These are phyloP conservation scores for Aporophyla lueneburgensis DNA, from an alignment of 2,888 invertebrate genomes.

Conservation along the genomic window DNA sequence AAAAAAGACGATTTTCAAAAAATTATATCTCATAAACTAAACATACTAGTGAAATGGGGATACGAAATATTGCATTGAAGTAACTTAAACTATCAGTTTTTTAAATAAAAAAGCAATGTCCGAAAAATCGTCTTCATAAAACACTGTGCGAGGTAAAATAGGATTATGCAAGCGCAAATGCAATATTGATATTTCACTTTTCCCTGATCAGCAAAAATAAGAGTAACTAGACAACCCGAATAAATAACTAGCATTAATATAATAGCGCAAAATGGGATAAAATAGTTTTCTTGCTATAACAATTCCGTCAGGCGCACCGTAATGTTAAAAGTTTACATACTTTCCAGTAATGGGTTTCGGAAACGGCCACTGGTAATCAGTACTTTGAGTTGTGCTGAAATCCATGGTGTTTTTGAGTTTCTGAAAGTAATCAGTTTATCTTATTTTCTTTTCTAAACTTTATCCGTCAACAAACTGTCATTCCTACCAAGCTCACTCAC, in stretches of 20 bases:
- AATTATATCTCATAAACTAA: too few species aligned
- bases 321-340: constrained; percentile 75
- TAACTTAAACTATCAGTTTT: too few species aligned
- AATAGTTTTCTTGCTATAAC: constrained; percentile 31
- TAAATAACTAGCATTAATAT: not conserved
- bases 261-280: not conserved
- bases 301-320: constrained; percentile 41
- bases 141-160: too few species aligned
- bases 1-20: too few species aligned
- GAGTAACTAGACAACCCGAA: not conserved
- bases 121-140: too few species aligned
- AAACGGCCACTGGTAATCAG: constrained; percentile 92
- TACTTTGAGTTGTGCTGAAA: constrained; percentile 87
- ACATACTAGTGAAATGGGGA: too few species aligned
- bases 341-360: constrained; percentile 90
- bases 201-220: not conserved
- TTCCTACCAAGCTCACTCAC: constrained; percentile 54
- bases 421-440: constrained; percentile 48
- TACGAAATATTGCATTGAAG: too few species aligned
- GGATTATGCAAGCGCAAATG: not conserved
- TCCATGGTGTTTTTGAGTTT: constrained; percentile 76
- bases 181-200: not conserved
- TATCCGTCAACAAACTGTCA: constrained; percentile 53
- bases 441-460: constrained; percentile 21
- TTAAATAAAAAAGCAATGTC: too few species aligned